Base-by-base conservation (phyloP, 2,888 invertebrate genomes). In the Bhutanitis thaidina region DNA sequence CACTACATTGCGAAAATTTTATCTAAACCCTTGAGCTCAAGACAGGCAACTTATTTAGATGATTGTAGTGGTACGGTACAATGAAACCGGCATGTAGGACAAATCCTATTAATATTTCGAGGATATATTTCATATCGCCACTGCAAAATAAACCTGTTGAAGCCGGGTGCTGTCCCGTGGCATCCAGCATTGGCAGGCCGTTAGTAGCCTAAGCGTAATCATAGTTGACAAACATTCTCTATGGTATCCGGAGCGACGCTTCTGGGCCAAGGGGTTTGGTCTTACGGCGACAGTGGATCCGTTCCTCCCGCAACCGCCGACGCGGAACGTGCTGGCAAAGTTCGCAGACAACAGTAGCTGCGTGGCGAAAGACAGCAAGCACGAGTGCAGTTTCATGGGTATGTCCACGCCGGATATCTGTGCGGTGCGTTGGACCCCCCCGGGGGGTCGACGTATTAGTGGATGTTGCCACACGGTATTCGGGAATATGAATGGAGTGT, bases 241-340 rank as follows among this genome's bases (percentile, higher is more conserved):
- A 29, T 10, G 3, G 12, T 43, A 13, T 16, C 12, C 7, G 15
- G 32, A 20, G n/a, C 12, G 30, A 15, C 13, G 16, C 10, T 13
- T 5, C 20, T 1, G 43, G 14, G 20, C 16, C 10, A 14, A 12
- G 7, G 41, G 39, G 46, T 38, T 51, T 40, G 37, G 60, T 77
- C 95, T 94, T 94, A 97, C 98, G 85, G 98, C 98, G 79, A 98
- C 95, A 64, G 98, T 96, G 62, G 98, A 98, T 86, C 97, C 98
- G 88, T 98, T 98, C 91, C 97, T 98, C 78, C 98, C 98, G 84
- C 95, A 94, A 77, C 98, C 98, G 84, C 97, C 97, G 77, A 91
- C 89, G 69, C 91, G 92, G 90, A 95, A 94, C 65, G 93, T 92
- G 80, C 92, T 91, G 75, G 91, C 91, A 91, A 95, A 95, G 83